Conservation (phyloP, 2,888 invertebrate species). For the Pachydiplax longipennis region DNA sequence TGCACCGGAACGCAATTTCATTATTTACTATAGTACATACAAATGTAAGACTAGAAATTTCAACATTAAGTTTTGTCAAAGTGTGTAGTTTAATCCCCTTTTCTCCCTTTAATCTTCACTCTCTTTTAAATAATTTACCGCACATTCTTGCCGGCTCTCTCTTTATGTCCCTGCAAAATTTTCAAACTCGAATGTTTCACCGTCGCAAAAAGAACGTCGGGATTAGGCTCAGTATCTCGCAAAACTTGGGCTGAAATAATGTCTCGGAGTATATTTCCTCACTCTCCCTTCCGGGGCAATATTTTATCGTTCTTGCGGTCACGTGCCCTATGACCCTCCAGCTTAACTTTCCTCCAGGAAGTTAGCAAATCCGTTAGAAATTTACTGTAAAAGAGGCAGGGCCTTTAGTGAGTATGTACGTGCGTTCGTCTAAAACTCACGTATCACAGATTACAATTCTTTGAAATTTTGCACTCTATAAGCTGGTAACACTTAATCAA, state of each 20-base stretch:
- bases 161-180: neutral
- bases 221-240: neutral
- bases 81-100: neutral
- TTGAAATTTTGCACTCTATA: too few relatives aligned
- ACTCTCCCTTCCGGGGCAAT: neutral
- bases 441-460: too few relatives aligned
- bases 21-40: too few relatives aligned
- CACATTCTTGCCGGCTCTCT: neutral
- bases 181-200: neutral
- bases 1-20: too few relatives aligned
- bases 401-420: too few relatives aligned
- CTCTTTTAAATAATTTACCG: neutral
- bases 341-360: too few relatives aligned
- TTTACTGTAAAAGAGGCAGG: too few relatives aligned
- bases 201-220: neutral
- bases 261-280: neutral
- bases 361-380: too few relatives aligned
- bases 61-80: too few relatives aligned
- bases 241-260: neutral
- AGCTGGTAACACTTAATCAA: too few relatives aligned
- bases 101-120: neutral
- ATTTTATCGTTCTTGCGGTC: neutral
- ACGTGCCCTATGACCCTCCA: neutral
- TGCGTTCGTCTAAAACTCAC: too few relatives aligned
- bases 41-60: too few relatives aligned